Percentiles rank a stretch among this genome's conserved stretches.
Evolutionary conservation across 2,888 invertebrate genomes (phyloP).

Genomic region (Orthonevra nobilis): DNA sequence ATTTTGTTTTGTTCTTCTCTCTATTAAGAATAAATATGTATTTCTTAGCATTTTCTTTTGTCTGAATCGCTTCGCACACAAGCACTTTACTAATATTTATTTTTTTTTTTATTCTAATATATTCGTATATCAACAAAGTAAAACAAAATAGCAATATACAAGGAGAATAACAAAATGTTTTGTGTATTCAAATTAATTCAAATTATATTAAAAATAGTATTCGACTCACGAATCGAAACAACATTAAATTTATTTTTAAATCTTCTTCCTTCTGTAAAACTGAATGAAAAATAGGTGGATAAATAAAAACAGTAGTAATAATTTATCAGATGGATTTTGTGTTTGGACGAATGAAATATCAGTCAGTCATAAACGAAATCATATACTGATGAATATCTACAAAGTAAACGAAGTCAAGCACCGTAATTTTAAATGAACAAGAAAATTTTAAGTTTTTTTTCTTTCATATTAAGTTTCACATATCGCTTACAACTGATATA

Average conservation of each 20-base stretch:
- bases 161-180: conserved; percentile 29
- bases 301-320: no score
- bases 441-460: conserved; percentile 10
- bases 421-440: conserved; percentile 20
- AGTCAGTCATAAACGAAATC: conserved; percentile 14
- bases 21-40: conserved; percentile 35
- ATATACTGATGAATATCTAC: conserved; percentile 12
- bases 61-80: no score
- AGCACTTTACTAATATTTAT: conserved; percentile 58
- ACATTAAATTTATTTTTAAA: no score
- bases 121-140: conserved; percentile 5
- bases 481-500: not conserved
- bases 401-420: not conserved
- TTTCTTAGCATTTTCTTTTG: conserved; percentile 48
- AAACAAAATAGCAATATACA: conserved; percentile 44
- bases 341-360: conserved; percentile 2
- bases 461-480: conserved; percentile 9
- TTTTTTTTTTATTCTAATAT: conserved; percentile 43
- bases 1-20: conserved; percentile 1
- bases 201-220: conserved; percentile 47
- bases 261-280: no score
- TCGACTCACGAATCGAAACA: conserved; percentile 27
- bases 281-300: conserved; percentile 10
- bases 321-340: conserved; percentile 46
- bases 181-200: conserved; percentile 49